Percentiles rank a stretch among this genome's conserved stretches.
phyloP scores from a whole-genome alignment of 2,888 invertebrate species.

The Drosophila phalerata region DNA sequence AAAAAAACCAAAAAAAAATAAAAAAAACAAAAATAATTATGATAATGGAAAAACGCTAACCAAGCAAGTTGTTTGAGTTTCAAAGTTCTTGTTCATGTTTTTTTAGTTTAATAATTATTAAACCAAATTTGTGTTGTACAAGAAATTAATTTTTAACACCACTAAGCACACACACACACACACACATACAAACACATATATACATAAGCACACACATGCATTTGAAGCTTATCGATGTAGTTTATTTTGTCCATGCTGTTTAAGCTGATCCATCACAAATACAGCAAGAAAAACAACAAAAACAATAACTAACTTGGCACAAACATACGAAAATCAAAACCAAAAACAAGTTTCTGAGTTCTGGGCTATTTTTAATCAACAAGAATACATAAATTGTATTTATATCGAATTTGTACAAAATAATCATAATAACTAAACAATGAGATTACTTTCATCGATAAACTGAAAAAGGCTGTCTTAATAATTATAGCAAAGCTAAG shows the following conservation, averaged over 20 bases:
- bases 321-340: slow-evolving; percentile 43
- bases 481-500: slow-evolving; percentile 46
- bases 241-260: slow-evolving; percentile 63
- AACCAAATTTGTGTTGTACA: slow-evolving; percentile 73
- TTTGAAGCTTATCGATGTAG: slow-evolving; percentile 75
- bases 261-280: slow-evolving; percentile 51
- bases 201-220: slow-evolving; percentile 49
- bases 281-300: slow-evolving; percentile 33
- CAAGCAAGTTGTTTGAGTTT: slow-evolving; percentile 69
- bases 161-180: slow-evolving; percentile 65
- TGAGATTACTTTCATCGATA: slow-evolving; percentile 11
- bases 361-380: slow-evolving; percentile 82
- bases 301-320: slow-evolving; percentile 54
- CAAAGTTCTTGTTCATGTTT: slow-evolving; percentile 63
- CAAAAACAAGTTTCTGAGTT: slow-evolving; percentile 84
- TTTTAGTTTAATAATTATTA: slow-evolving; percentile 58
- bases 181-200: slow-evolving; percentile 31
- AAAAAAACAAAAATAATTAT: slow-evolving; percentile 18
- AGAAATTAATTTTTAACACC: slow-evolving; percentile 75
- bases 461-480: slow-evolving; percentile 22
- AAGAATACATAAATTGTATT: slow-evolving; percentile 36
- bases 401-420: slow-evolving; percentile 29
- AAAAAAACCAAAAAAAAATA: slow-evolving; percentile 30
- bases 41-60: slow-evolving; percentile 45
- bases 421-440: slow-evolving; percentile 2